Base-by-base conservation (phyloP, 2,113 vertebrate genomes). In the Chelonoidis abingdonii region DNA sequence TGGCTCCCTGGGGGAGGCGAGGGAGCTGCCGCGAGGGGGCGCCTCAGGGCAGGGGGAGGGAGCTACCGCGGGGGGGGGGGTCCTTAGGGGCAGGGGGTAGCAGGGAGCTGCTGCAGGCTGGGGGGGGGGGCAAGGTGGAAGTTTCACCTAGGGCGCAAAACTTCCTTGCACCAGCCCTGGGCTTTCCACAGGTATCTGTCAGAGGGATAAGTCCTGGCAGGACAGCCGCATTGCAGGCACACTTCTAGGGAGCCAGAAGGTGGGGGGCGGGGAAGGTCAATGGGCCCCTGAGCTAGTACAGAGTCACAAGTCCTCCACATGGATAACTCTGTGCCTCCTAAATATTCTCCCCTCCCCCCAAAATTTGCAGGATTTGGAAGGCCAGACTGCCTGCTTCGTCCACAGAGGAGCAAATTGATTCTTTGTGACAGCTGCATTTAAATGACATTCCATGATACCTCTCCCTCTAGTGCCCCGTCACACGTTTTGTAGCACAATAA, bases 381-480 rank as follows among this genome's bases (percentile, higher is more conserved):
- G 80, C 83, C 25, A 85, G 25, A 75, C 25, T 86, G n/a, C 52
- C 27, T 56, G 22, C 35, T 87, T 72, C 4, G 72, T 89, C 62
- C 10, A 80, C 5, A 85, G 8, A 5, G 5, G 24, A 85, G 24
- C 2, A 25, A 86, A 50, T 82, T 44, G 12, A 57, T 16, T 44
- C 17, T 44, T 76, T 65, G 10, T 0, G 3, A 21, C 27, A 49
- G 4, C 21, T 41, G 1, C 1, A 62, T 53, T 38, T 0, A 50
- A 81, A n/a, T 84, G 27, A 31, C 88, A 84, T 69, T 83, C 47
- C 86, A 3, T 7, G 19, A 54, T 80, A 25, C 44, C 22, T 54
- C 24, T 56, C 94, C 88, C 62, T 84, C 12, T 81, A 17, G 2
- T 31, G 16, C 35, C 54, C 47, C 52, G 6, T 78, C 2, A 82